Conservation (phyloP, 2,113 vertebrate species). For the Cyanoramphus novaezelandiae region DNA sequence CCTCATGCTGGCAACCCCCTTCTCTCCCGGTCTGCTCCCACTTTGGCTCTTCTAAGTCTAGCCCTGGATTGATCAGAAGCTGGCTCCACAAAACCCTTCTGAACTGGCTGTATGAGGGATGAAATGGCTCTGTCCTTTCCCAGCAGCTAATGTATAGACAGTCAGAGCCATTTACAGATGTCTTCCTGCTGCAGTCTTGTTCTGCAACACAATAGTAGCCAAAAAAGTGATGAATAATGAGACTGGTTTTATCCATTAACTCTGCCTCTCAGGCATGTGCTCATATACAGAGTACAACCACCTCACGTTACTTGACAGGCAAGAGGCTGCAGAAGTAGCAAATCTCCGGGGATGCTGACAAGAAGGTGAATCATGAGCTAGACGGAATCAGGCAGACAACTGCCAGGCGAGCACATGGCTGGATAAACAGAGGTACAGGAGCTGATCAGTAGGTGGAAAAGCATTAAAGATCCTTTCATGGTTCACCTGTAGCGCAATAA, state of each 20-base stretch:
- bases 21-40: background rate
- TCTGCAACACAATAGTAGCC: background rate
- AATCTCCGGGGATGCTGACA: background rate
- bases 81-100: background rate
- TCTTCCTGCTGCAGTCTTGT: background rate
- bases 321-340: background rate
- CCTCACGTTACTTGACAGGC: background rate
- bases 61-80: background rate
- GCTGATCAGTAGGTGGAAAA: background rate
- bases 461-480: background rate
- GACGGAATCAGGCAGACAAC: background rate
- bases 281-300: background rate
- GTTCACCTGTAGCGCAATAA: background rate
- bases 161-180: background rate
- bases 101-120: background rate
- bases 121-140: background rate
- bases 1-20: fast-evolving
- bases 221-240: background rate
- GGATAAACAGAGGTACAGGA: background rate
- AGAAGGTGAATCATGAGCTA: background rate
- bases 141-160: background rate
- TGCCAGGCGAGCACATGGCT: background rate
- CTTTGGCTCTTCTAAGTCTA: background rate
- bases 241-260: background rate
- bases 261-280: background rate